phyloP scores from a whole-genome alignment of 2,888 invertebrate genomes.

The Pterobdella sp. region DNA sequence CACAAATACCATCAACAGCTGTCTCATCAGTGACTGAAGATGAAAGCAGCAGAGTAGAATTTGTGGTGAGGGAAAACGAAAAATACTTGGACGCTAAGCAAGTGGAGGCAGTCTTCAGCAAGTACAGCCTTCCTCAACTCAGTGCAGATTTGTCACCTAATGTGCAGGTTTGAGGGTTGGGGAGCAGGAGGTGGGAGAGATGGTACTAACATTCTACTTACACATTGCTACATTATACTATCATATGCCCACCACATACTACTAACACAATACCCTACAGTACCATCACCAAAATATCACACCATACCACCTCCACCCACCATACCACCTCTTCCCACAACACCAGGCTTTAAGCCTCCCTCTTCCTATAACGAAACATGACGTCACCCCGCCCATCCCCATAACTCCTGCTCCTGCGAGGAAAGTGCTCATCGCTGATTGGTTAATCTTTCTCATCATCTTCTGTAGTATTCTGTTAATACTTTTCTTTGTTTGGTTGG shows the following conservation, averaged over 20 bases:
- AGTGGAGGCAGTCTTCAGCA: background rate
- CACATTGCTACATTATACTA: background rate
- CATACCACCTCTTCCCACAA: background rate
- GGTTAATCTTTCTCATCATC: slow-evolving; percentile 32
- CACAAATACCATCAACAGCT: background rate
- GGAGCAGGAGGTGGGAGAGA: background rate
- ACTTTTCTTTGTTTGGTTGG: slow-evolving; percentile 31
- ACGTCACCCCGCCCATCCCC: background rate
- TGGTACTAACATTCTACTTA: background rate
- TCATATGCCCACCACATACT: background rate
- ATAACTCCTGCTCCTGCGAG: slow-evolving; percentile 9
- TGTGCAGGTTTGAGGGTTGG: background rate
- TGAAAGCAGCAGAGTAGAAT: background rate
- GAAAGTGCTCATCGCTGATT: slow-evolving; percentile 29
- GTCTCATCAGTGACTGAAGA: background rate
- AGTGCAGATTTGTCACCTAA: background rate
- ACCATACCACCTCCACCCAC: background rate
- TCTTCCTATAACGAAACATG: background rate
- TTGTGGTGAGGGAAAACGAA: background rate
- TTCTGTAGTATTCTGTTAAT: slow-evolving; percentile 26
- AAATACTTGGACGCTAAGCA: background rate
- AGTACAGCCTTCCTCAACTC: background rate
- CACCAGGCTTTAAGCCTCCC: slow-evolving; percentile 21
- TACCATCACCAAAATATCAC: background rate
- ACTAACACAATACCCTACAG: background rate